Evolutionary conservation across 2,113 vertebrate species (phyloP).

Genomic region (Archilochus colubris): DNA sequence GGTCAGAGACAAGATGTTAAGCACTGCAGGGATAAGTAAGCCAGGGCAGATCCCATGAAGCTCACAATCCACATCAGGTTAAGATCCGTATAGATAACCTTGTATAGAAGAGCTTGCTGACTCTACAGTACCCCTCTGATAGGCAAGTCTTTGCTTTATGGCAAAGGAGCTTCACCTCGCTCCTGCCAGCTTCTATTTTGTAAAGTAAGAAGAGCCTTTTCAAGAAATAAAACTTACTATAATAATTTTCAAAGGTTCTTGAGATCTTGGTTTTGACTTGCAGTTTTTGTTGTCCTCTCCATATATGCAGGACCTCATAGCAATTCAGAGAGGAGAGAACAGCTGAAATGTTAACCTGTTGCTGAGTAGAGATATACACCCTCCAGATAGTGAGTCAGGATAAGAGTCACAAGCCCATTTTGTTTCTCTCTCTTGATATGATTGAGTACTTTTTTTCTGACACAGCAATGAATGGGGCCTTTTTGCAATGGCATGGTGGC

Average conservation of each 20-base stretch:
- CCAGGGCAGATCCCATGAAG: background rate
- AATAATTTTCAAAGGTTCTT: background rate
- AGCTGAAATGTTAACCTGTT: background rate
- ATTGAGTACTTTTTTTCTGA: background rate
- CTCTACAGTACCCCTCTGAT: background rate
- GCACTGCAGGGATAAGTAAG: background rate
- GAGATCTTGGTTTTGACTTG: background rate
- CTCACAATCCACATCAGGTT: background rate
- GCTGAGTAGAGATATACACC: background rate
- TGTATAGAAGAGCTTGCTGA: background rate
- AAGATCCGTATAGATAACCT: background rate
- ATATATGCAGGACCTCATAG: background rate
- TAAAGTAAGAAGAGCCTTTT: background rate
- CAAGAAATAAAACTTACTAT: background rate
- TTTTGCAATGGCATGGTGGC: background rate
- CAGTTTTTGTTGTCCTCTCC: background rate
- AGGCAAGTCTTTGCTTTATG: background rate
- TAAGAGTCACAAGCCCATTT: background rate
- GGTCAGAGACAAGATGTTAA: background rate
- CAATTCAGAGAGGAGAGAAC: background rate
- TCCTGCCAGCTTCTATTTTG: background rate
- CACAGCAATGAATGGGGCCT: background rate
- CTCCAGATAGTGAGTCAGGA: background rate
- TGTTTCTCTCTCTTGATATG: background rate
- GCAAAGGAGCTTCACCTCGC: background rate